These are phyloP conservation scores for Anguilla marmorata DNA, from an alignment of 2,797 vertebrate species.

Conservation along the genomic window DNA sequence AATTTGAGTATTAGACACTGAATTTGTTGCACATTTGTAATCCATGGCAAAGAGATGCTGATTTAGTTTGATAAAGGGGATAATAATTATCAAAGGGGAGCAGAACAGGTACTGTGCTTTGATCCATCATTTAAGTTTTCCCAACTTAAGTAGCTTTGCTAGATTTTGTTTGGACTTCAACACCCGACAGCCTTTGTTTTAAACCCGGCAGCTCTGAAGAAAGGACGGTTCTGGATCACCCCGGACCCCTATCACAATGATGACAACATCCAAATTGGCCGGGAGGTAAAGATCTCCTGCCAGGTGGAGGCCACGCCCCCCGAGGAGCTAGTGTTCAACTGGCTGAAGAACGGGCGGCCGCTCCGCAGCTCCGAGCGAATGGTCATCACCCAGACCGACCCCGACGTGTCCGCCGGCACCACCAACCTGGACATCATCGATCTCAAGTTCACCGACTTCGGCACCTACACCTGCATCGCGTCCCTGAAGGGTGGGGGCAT, in stretches of 20 bases:
- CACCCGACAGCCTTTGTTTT: background rate
- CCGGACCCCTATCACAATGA: slow-evolving; percentile 98
- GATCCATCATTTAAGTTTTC: background rate
- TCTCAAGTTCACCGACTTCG: slow-evolving; percentile 98
- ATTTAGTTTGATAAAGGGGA: background rate
- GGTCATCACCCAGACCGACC: slow-evolving; percentile 97
- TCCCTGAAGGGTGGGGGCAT: slow-evolving; percentile 92
- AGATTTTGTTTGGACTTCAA: background rate
- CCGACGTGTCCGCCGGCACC: slow-evolving; percentile 90
- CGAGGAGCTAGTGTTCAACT: slow-evolving; percentile 93
- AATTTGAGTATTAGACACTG: background rate
- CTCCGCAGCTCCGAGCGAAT: slow-evolving; percentile 93
- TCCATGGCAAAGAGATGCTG: background rate
- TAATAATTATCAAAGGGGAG: background rate
- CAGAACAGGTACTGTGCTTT: background rate
- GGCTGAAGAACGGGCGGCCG: slow-evolving; percentile 95
- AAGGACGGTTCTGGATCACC: slow-evolving; percentile 96
- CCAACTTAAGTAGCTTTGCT: background rate
- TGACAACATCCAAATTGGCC: slow-evolving; percentile 98
- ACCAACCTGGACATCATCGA: slow-evolving; percentile 99
- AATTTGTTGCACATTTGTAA: background rate
- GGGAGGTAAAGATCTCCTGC: slow-evolving; percentile 98
- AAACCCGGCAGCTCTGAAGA: slow-evolving; percentile 82
- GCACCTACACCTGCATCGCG: slow-evolving; percentile 95
- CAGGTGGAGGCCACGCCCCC: slow-evolving; percentile 95